These are phyloP conservation scores for Liopterus haemorrhoidalis DNA, from an alignment of 2,888 invertebrate species.

Conservation along the genomic window DNA sequence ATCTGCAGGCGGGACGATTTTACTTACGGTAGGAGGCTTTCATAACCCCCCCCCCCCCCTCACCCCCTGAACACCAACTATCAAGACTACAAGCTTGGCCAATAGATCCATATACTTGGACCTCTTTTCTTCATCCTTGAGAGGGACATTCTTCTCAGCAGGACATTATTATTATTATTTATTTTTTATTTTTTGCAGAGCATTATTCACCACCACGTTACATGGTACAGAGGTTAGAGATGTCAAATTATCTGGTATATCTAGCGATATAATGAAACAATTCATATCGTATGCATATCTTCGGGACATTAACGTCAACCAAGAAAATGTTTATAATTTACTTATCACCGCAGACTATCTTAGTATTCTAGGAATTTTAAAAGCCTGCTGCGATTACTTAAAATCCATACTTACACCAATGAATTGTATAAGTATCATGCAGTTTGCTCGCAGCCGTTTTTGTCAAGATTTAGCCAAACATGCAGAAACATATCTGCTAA, in stretches of 20 bases:
- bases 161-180: no score
- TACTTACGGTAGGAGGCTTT: no score
- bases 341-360: conserved; percentile 84
- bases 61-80: no score
- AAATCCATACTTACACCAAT: conserved; percentile 61
- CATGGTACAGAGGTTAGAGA: conserved; percentile 64
- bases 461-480: conserved; percentile 66
- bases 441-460: conserved; percentile 74
- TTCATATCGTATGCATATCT: conserved; percentile 83
- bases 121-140: no score
- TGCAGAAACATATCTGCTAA: conserved; percentile 56
- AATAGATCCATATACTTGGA: no score
- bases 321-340: conserved; percentile 73
- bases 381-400: conserved; percentile 74
- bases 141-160: no score
- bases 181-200: conserved; percentile 49
- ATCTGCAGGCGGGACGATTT: no score
- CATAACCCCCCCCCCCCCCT: no score
- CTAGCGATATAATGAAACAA: conserved; percentile 67
- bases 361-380: conserved; percentile 73
- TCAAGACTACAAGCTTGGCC: no score
- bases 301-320: conserved; percentile 66
- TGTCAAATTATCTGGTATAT: conserved; percentile 70
- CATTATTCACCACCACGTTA: conserved; percentile 75
- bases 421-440: conserved; percentile 79